These are phyloP conservation scores for Dryocosmus kuriphilus DNA, from an alignment of 2,888 invertebrate species.

Conservation along the genomic window DNA sequence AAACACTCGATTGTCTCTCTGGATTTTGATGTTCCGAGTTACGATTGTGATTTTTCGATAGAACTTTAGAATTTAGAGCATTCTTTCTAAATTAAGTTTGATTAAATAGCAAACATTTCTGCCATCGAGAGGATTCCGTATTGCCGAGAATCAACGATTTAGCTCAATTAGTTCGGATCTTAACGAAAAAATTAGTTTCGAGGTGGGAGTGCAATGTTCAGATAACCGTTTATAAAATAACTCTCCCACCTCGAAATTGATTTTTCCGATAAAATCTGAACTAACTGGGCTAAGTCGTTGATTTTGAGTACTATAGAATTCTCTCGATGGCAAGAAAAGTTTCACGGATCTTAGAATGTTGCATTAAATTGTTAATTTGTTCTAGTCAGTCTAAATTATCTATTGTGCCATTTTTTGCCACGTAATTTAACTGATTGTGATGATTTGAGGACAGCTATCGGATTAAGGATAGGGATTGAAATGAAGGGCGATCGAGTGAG, in stretches of 20 bases:
- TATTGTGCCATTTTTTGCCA: slow-evolving; percentile 8
- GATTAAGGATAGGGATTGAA: slow-evolving; percentile 1
- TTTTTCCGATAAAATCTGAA: not conserved
- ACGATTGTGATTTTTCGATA: not conserved
- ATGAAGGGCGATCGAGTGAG: slow-evolving; percentile 4
- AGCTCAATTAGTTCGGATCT: not conserved
- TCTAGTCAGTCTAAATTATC: not conserved
- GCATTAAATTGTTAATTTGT: too few relatives aligned
- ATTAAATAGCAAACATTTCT: not conserved
- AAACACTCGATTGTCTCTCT: not conserved
- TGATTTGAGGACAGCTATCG: slow-evolving; percentile 28
- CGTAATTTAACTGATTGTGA: slow-evolving; percentile 21
- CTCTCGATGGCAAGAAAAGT: not conserved
- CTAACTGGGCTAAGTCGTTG: not conserved
- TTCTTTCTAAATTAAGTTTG: not conserved
- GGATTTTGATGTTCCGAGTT: not conserved
- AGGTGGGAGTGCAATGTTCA: too few relatives aligned
- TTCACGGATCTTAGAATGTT: too few relatives aligned
- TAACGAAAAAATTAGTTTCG: not conserved
- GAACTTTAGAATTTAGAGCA: not conserved
- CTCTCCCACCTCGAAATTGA: not conserved
- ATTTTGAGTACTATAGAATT: not conserved
- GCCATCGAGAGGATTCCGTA: not conserved
- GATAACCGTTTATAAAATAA: too few relatives aligned
- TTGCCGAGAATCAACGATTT: not conserved